Evolutionary conservation across 2,888 invertebrate species (phyloP), one percentile per base, ranked within the genome.

Genomic region (Macroteleia sp.): DNA sequence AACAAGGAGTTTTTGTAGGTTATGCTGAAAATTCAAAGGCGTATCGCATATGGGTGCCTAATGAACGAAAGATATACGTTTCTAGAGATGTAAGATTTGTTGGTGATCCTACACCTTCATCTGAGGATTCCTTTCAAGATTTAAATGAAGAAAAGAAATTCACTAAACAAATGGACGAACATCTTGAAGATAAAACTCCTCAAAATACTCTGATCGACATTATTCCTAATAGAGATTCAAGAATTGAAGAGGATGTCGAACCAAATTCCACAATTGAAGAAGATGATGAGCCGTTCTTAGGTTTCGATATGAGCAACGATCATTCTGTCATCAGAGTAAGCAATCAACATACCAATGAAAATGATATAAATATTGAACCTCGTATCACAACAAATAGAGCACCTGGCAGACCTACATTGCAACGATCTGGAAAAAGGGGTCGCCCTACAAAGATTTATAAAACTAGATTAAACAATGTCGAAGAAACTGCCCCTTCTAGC

Each of bases 371-470:
- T 25, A 25, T 25, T 25, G 25, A 25, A 25, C 12, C 30, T 12
- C 30, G 3, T 3, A 10, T 19, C 19, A 41, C 41, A 19, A 3
- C 5, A n/a, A 48, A 48, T 3, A 8, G 32, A 48, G 19, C n/a
- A 28, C 48, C 25, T 28, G 41, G 57, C 1, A 41, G 44, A 20
- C 57, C 57, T 1, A 32, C 3, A n/a, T 25, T 32, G 8, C 4
- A 20, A 14, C 22, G 12, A 5, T 36, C 42, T 28, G 57, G 57
- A 16, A 57, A 32, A 30, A 57, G 44, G 20, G 42, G 57, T n/a
- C 57, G 57, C 4, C 57, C 57, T 14, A 10, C 6, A 1, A 54
- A 54, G 36, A 20, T 19, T 12, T 36, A 36, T 16, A 25, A 50
- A 25, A 36, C 19, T 4, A 30, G 30, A 34, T 5, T 8, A 16